Percentiles rank a stretch among this genome's conserved stretches.
These are phyloP conservation scores for Apotomis turbidana DNA, from an alignment of 2,888 invertebrate genomes.

Conservation along the genomic window DNA sequence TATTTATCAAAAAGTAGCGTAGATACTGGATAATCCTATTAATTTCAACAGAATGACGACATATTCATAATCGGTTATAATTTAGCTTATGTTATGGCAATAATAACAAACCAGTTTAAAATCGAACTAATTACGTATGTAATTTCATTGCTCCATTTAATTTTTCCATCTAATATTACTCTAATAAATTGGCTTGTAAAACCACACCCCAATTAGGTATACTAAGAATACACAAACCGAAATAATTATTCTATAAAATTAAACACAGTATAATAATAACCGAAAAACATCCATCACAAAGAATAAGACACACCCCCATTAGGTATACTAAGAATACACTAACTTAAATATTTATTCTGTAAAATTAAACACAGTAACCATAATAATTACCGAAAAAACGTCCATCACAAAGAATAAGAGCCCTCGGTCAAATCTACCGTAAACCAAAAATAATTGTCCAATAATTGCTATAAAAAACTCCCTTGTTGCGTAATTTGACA, in stretches of 20 bases:
- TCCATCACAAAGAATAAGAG: slow-evolving; percentile 20
- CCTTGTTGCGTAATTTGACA: slow-evolving; percentile 34
- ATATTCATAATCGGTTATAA: no score
- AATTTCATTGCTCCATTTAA: no score
- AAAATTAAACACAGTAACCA: slow-evolving; percentile 22
- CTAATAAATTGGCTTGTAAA: no score
- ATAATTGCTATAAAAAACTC: slow-evolving; percentile 38
- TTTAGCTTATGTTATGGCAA: no score
- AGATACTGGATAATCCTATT: no score
- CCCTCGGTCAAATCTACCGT: slow-evolving; percentile 36
- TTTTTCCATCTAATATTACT: no score
- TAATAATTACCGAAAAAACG: slow-evolving; percentile 5
- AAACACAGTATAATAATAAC: slow-evolving; percentile 10
- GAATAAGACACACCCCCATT: slow-evolving; percentile 5
- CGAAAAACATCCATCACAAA: slow-evolving; percentile 18
- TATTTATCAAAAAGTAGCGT: no score
- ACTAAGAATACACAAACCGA: not conserved
- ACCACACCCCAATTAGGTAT: not conserved
- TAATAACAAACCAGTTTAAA: no score
- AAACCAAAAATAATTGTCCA: slow-evolving; percentile 41
- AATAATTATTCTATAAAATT: slow-evolving; percentile 20
- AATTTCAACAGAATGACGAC: no score
- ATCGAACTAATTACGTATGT: no score
- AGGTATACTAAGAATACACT: not conserved
- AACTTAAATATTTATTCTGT: slow-evolving; percentile 7